Evolutionary conservation across 2,113 vertebrate species (phyloP), one percentile per base, ranked within the genome.

Genomic region (Saguinus imperator): DNA sequence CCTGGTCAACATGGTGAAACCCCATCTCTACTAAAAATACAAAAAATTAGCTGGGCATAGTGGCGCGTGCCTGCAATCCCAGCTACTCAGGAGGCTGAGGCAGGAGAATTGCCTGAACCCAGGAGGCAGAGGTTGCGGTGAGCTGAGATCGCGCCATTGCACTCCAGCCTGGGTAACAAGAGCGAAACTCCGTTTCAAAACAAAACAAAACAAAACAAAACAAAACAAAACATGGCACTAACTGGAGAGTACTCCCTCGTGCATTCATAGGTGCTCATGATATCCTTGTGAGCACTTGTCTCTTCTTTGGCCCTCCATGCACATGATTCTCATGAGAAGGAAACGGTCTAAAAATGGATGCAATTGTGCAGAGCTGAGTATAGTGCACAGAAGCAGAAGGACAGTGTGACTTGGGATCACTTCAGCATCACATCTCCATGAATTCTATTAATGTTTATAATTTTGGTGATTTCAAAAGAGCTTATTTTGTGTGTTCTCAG

Each of bases 281-380:
- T 58, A 40, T 29, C 64, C 45, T 93, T 68, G 20, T 87, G 94
- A 92, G 52, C 72, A 29, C 58, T 45, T 61, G 80, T 4, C 37
- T 81, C n/a, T 80, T 40, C 6, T 64, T 40, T 84, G 64, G 84
- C 45, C 72, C 37, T 75, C 11, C 13, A 52, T 16, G 40, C 93
- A 84, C 95, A 91, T 94, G 87, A 97, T 76, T 86, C 80, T 89
- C 89, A 96, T 12, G 72, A 95, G 84, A 88, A 96, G 81, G 91
- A 87, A 96, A 90, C 16, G 27, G 80, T 73, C 57, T 90, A 88
- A 92, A 94, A 95, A 90, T 55, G 72, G 92, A 95, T 32, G 6
- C 17, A 68, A 35, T 32, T 96, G 89, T 95, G 43, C 75, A 80
- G 91, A 68, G 43, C 75, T 72, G 91, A 73, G 66, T 45, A 72